These are phyloP conservation scores for Hyalella azteca DNA, from an alignment of 2,888 invertebrate genomes.

Conservation along the genomic window DNA sequence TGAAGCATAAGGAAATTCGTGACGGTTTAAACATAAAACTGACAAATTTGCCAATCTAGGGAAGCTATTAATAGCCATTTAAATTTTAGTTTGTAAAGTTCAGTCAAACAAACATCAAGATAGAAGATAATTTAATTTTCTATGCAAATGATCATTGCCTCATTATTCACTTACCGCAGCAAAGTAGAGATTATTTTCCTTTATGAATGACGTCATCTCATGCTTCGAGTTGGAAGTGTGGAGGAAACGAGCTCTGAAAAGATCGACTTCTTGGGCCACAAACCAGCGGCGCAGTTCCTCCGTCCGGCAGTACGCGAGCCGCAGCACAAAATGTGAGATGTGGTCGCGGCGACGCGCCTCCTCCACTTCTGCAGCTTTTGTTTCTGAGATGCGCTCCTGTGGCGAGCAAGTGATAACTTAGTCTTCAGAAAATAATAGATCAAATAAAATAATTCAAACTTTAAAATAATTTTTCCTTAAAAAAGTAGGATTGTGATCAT, in stretches of 20 bases:
- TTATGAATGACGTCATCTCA: conserved; percentile 47
- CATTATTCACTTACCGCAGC: conserved; percentile 66
- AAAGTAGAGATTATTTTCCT: conserved; percentile 63
- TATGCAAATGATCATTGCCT: too few relatives aligned
- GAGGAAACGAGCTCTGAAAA: conserved; percentile 73
- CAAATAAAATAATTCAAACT: too few relatives aligned
- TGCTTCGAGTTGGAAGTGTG: conserved; percentile 42
- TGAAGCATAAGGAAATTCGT: too few relatives aligned
- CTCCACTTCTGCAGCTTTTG: conserved; percentile 54
- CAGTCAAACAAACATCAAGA: too few relatives aligned
- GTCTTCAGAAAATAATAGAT: too few relatives aligned
- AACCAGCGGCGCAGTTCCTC: conserved; percentile 90
- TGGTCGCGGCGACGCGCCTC: conserved; percentile 70
- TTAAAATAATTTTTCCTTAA: too few relatives aligned
- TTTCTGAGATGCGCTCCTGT: conserved; percentile 49
- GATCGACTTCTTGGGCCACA: conserved; percentile 82
- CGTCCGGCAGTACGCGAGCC: conserved; percentile 84
- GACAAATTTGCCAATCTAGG: not conserved
- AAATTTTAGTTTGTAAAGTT: too few relatives aligned
- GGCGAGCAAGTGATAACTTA: too few relatives aligned
- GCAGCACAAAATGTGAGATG: conserved; percentile 89
- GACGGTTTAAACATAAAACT: not conserved
- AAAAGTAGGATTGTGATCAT: too few relatives aligned
- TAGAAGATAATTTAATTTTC: too few relatives aligned
- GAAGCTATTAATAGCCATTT: too few relatives aligned